Conservation (phyloP, 2,113 vertebrate species). For the Thamnaconus septentrionalis region DNA sequence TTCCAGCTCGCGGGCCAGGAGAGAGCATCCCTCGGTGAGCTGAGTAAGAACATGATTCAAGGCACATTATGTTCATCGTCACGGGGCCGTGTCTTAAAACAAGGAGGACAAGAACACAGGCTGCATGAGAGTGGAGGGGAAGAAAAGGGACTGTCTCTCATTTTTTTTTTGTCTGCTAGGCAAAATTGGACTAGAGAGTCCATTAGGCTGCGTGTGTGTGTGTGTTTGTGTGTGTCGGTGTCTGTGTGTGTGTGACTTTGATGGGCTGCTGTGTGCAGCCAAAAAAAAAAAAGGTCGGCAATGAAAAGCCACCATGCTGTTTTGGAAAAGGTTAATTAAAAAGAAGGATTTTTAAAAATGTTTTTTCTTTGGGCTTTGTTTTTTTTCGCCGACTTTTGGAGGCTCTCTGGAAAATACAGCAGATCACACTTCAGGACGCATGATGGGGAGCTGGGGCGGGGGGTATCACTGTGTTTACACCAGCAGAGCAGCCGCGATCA, state of each 20-base stretch:
- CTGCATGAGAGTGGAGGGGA: constrained; percentile 5
- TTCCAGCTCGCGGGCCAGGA: constrained; percentile 54
- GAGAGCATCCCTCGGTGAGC: constrained; percentile 46
- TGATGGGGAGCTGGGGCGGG: neutral
- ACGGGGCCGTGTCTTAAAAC: constrained; percentile 35
- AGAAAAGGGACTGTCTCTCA: constrained; percentile 31
- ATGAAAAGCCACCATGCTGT: neutral
- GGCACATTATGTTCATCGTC: constrained; percentile 57
- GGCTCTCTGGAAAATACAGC: neutral
- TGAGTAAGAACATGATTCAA: constrained; percentile 45
- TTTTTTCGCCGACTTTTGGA: neutral
- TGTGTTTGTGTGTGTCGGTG: constrained; percentile 19
- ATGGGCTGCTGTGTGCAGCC: too few species aligned
- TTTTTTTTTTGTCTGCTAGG: constrained; percentile 42
- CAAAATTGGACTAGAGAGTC: constrained; percentile 46
- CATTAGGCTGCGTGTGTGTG: constrained; percentile 24
- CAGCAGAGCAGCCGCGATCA: too few species aligned
- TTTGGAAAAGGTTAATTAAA: neutral
- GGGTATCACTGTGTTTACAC: too few species aligned
- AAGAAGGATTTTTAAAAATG: neutral
- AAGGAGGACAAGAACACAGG: constrained; percentile 43
- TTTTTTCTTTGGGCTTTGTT: neutral
- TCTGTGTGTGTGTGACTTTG: constrained; percentile 20
- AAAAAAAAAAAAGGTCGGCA: too few species aligned
- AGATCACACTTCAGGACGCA: neutral